Evolutionary conservation across 2,113 vertebrate species (phyloP).

Genomic region (Hydrolagus affinis): DNA sequence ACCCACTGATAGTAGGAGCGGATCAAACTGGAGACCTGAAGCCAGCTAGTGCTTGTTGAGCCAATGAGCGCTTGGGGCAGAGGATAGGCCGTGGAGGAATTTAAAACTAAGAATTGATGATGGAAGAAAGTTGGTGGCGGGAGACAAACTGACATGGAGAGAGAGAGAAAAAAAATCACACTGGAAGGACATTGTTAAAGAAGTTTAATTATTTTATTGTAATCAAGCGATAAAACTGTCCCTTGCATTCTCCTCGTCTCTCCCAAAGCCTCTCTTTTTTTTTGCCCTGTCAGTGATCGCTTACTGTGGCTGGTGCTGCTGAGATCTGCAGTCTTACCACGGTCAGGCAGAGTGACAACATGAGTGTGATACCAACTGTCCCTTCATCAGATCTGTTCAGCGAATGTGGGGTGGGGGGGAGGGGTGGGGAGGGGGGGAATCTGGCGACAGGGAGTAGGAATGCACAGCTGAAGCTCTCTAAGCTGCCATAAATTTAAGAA

Average conservation of each 20-base stretch:
- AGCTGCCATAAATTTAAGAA: not conserved
- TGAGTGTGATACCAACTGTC: not conserved
- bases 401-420: not conserved
- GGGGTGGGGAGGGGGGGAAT: not conserved
- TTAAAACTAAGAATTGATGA: no score
- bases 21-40: no score
- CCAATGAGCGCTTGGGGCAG: no score
- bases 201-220: not conserved
- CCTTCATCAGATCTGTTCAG: not conserved
- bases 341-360: not conserved
- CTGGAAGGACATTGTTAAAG: not conserved
- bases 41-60: no score
- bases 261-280: no score
- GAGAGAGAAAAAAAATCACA: not conserved
- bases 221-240: not conserved
- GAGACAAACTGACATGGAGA: no score
- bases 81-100: no score
- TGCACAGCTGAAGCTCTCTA: not conserved
- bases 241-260: not conserved
- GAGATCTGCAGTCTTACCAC: not conserved
- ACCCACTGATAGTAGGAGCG: no score
- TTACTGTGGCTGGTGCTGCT: not conserved
- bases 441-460: not conserved
- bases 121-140: no score
- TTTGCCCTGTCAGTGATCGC: not conserved